Evolutionary conservation across 1,140 invertebrate species (phyloP), one percentile per base, ranked within the genome.

Genomic region (Hestina assimilis): DNA sequence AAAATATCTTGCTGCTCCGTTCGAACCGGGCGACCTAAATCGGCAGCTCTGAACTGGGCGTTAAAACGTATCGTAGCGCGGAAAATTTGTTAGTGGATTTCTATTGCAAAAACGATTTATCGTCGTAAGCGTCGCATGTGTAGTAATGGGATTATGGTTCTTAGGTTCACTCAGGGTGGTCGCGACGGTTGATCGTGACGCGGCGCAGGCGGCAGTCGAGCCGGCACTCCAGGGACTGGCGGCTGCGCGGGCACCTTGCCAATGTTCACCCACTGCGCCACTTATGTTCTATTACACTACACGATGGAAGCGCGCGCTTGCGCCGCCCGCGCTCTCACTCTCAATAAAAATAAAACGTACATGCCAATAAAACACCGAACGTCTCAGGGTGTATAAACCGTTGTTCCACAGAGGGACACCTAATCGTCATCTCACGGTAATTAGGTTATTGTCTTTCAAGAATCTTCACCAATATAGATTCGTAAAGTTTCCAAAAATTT

Each of bases 11-110:
- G 79, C 78, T 78, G 75, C 77, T 79, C 75, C 73, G 63, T 76
- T 75, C 69, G 72, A 76, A 80, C 82, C 84, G 84, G 84, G 82
- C 81, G 84, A 87, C 84, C 84, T 83, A 87, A 72, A 83, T 87
- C 75, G 66, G 69, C 74, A 51, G 41, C 40, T 54, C 41, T 54
- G 24, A 26, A 51, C 23, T 51, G 23, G 31, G 48, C 29, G 35
- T 28, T 24, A 28, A 63, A 69, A 60, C 62, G 61, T 64, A 53
- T 70, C 63, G 58, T 48, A 53, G 54, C 65, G 66, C 59, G 64
- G 56, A 72, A 69, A 74, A 26, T 48, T 53, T 57, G 48, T 45
- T 55, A 15, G 20, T 24, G 9, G 29, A 40, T 66, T 57, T 41
- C 40, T 57, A 53, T 33, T 51, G 50, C 43, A 57, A 53, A 42